These are phyloP conservation scores for Prionailurus bengalensis DNA, from an alignment of 2,113 vertebrate genomes.

Conservation along the genomic window DNA sequence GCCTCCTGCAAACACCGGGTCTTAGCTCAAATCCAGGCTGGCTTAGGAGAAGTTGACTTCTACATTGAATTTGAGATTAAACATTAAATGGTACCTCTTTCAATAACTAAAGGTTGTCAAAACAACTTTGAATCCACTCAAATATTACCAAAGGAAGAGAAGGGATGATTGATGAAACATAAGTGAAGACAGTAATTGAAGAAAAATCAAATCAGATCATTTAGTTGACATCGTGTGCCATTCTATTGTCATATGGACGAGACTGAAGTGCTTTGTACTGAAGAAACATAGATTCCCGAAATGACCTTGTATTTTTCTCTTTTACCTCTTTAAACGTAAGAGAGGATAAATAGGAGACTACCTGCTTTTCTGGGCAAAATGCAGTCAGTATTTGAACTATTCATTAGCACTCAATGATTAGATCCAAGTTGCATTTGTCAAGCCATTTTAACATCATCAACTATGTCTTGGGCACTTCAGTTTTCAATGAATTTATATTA, in stretches of 20 bases:
- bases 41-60: neutral
- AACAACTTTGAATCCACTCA: neutral
- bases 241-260: neutral
- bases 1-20: neutral
- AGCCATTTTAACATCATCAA: neutral
- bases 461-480: neutral
- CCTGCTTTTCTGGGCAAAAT: neutral
- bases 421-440: neutral
- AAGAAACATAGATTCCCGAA: neutral
- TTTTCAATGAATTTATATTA: neutral
- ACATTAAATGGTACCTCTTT: neutral
- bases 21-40: neutral
- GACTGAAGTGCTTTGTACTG: neutral
- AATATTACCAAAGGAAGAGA: neutral
- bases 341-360: neutral
- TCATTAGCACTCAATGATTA: neutral
- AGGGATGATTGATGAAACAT: neutral
- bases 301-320: neutral
- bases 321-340: neutral
- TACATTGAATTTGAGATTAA: neutral
- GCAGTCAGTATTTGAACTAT: neutral
- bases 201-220: neutral
- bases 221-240: too few relatives aligned
- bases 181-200: neutral
- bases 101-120: neutral